phyloP scores from a whole-genome alignment of 1,140 invertebrate genomes.

The Drosophila mayri region DNA sequence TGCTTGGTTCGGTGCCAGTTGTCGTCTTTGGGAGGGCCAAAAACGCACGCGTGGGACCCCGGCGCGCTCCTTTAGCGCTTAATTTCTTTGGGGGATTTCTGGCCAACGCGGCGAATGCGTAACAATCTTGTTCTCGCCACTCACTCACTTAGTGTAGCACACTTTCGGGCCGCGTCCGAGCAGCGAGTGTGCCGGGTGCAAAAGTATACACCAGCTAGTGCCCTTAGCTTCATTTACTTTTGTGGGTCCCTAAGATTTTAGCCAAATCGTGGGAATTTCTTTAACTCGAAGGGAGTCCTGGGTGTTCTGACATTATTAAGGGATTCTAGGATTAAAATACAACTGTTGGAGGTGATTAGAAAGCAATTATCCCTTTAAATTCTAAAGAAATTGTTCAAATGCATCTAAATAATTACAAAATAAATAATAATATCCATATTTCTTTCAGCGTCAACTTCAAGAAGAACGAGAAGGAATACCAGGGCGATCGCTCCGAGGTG shows the following conservation, averaged over 20 bases:
- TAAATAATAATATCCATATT: neutral
- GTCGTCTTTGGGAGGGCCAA: slow-evolving; percentile 38
- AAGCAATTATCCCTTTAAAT: neutral
- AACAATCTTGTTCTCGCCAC: slow-evolving; percentile 63
- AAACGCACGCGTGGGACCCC: slow-evolving; percentile 72
- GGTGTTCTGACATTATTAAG: neutral
- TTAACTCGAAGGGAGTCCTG: neutral
- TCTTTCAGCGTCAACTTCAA: slow-evolving; percentile 95
- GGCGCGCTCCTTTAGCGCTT: slow-evolving; percentile 66
- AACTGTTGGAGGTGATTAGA: neutral
- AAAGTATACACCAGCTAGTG: slow-evolving; percentile 55
- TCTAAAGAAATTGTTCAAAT: neutral
- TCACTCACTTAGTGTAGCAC: slow-evolving; percentile 62
- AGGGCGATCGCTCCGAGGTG: slow-evolving; percentile 94
- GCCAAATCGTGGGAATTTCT: neutral
- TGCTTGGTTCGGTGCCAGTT: slow-evolving; percentile 40
- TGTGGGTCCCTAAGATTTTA: neutral
- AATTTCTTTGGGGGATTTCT: slow-evolving; percentile 72
- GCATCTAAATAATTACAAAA: neutral
- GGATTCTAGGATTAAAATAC: neutral
- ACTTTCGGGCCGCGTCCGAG: slow-evolving; percentile 55
- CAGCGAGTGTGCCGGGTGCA: slow-evolving; percentile 3
- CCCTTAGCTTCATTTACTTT: slow-evolving; percentile 11
- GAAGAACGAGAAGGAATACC: slow-evolving; percentile 96
- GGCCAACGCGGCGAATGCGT: slow-evolving; percentile 63